phyloP scores from a whole-genome alignment of 2,888 invertebrate genomes.

The Diaprepes abbreviatus region DNA sequence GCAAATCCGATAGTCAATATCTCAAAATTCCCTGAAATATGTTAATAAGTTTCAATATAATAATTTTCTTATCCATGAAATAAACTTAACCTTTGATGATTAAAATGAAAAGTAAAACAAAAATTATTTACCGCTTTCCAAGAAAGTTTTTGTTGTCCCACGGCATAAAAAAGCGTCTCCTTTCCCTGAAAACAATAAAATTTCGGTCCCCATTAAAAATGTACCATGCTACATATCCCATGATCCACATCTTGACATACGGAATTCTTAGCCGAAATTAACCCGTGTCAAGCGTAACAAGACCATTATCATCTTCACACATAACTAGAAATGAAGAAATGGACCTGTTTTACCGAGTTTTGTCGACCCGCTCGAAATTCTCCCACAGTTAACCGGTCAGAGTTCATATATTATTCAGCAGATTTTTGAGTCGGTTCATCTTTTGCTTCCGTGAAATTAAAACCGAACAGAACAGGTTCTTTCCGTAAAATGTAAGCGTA shows the following conservation, averaged over 20 bases:
- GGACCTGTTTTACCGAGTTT: constrained; percentile 50
- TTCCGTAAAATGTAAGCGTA: neutral
- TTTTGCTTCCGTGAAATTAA: constrained; percentile 34
- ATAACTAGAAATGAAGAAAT: constrained; percentile 39
- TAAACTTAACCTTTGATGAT: too few relatives aligned
- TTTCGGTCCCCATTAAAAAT: constrained; percentile 30
- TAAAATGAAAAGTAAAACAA: too few relatives aligned
- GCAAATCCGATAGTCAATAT: too few relatives aligned
- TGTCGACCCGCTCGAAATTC: constrained; percentile 48
- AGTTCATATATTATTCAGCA: constrained; percentile 41
- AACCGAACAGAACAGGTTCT: constrained; percentile 15
- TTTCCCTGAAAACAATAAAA: constrained; percentile 26
- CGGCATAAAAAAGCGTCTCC: neutral
- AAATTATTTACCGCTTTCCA: too few relatives aligned
- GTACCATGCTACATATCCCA: constrained; percentile 35
- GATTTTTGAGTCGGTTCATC: constrained; percentile 27
- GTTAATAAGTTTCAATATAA: too few relatives aligned
- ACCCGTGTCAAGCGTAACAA: constrained; percentile 21
- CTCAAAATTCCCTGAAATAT: too few relatives aligned
- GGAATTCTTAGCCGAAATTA: constrained; percentile 27
- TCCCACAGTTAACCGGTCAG: constrained; percentile 60
- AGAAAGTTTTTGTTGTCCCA: neutral
- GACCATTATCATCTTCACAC: constrained; percentile 30
- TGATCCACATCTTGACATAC: constrained; percentile 18
- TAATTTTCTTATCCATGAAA: too few relatives aligned